phyloP scores from a whole-genome alignment of 1,140 invertebrate species.

The Palaemon carinicauda region DNA sequence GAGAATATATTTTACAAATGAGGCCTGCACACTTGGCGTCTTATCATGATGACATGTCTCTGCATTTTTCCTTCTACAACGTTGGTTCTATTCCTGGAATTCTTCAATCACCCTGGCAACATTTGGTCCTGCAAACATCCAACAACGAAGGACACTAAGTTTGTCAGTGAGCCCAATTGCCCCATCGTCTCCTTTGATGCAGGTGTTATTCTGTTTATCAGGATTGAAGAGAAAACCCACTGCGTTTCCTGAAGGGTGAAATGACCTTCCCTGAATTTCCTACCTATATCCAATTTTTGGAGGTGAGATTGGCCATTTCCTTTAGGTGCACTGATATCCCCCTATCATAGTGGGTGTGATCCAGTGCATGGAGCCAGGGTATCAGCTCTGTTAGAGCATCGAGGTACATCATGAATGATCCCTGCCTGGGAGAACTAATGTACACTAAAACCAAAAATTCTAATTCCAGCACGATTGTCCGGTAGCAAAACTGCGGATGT shows the following conservation, averaged over 20 bases:
- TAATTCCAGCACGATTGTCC: constrained; percentile 19
- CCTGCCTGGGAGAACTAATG: constrained; percentile 6
- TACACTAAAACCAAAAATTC: constrained; percentile 9
- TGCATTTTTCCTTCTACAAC: no score
- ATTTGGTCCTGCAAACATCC: no score
- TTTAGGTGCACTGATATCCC: no score
- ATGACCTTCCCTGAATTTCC: no score
- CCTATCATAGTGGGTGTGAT: constrained; percentile 22
- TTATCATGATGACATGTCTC: constrained; percentile 35
- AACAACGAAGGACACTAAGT: no score
- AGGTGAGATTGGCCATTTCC: no score
- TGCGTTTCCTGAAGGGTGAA: no score
- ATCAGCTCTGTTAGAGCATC: constrained; percentile 29
- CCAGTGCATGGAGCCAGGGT: neutral
- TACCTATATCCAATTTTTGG: no score
- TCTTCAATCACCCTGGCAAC: no score
- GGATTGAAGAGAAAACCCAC: no score
- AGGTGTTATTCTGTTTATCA: constrained; percentile 34
- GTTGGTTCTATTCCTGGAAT: no score
- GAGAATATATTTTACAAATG: constrained; percentile 9
- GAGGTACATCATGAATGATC: constrained; percentile 19
- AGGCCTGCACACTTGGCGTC: constrained; percentile 6
- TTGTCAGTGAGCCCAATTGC: no score
- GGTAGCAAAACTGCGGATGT: constrained; percentile 22
- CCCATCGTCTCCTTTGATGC: constrained; percentile 22